These are phyloP conservation scores for Myzus persicae DNA, from an alignment of 1,140 invertebrate genomes.

Conservation along the genomic window DNA sequence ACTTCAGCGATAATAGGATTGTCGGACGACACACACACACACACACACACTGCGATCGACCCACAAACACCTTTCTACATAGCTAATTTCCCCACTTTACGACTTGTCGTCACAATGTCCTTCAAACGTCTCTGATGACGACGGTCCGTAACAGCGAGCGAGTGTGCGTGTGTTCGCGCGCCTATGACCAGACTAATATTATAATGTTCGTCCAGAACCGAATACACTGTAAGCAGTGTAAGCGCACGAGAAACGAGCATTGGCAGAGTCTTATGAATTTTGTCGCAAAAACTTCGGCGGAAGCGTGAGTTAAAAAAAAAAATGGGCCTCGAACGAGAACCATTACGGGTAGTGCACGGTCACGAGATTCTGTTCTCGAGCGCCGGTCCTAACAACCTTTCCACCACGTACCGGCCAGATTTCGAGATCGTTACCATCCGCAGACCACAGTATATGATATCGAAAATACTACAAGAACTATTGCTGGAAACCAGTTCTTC, in stretches of 20 bases:
- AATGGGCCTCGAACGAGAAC: neutral
- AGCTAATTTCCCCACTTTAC: neutral
- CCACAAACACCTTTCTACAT: neutral
- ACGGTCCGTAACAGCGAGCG: neutral
- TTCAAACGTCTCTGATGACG: neutral
- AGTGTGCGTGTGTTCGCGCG: neutral
- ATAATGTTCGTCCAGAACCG: neutral
- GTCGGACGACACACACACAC: neutral
- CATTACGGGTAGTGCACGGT: neutral
- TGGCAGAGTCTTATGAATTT: no score
- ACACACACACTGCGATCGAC: neutral
- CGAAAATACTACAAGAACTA: neutral
- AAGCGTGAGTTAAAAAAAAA: neutral
- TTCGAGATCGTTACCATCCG: no score
- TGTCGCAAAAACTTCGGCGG: neutral
- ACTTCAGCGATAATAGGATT: neutral
- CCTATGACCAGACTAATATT: neutral
- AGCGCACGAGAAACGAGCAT: no score
- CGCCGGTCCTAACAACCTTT: neutral
- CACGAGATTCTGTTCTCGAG: neutral
- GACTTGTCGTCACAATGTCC: neutral
- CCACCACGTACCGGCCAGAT: no score
- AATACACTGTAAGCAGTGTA: neutral
- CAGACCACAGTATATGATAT: neutral
- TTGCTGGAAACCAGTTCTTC: neutral